Evolutionary conservation across 35 echinoderm and acorn worm species (phyloP).

Genomic region (Apostichopus japonicus): DNA sequence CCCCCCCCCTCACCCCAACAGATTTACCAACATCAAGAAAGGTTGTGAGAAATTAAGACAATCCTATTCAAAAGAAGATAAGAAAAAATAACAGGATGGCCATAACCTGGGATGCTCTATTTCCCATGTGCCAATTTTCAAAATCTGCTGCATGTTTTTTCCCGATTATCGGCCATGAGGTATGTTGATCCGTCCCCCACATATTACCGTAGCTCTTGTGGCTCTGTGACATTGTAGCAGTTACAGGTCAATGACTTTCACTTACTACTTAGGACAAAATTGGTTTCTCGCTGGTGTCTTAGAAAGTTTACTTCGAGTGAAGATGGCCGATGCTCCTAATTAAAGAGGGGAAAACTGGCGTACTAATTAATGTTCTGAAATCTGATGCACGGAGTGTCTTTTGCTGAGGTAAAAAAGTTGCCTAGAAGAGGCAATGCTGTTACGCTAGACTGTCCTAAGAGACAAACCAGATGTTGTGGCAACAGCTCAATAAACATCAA

Average conservation of each 20-base stretch:
- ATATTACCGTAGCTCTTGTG: neutral
- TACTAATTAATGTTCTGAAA: constrained; percentile 42
- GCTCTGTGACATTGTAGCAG: neutral
- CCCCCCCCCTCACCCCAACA: too few relatives aligned
- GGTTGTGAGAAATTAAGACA: too few relatives aligned
- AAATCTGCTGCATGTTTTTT: too few relatives aligned
- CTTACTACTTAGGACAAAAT: neutral
- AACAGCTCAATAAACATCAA: neutral
- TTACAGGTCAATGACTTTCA: constrained; percentile 43
- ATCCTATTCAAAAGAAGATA: too few relatives aligned
- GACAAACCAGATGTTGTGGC: neutral
- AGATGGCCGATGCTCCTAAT: constrained; percentile 13
- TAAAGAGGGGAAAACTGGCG: neutral
- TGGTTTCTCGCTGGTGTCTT: constrained; percentile 6
- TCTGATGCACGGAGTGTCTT: constrained; percentile 17
- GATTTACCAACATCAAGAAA: too few relatives aligned
- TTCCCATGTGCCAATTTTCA: too few relatives aligned
- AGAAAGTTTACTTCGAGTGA: neutral
- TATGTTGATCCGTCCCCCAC: neutral
- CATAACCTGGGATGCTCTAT: too few relatives aligned
- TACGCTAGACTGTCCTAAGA: neutral
- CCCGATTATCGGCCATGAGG: neutral
- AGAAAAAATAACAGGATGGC: too few relatives aligned
- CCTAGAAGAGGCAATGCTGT: neutral
- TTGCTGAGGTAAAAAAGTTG: neutral